phyloP scores from a whole-genome alignment of 2,113 vertebrate genomes.

The Lagopus muta region DNA sequence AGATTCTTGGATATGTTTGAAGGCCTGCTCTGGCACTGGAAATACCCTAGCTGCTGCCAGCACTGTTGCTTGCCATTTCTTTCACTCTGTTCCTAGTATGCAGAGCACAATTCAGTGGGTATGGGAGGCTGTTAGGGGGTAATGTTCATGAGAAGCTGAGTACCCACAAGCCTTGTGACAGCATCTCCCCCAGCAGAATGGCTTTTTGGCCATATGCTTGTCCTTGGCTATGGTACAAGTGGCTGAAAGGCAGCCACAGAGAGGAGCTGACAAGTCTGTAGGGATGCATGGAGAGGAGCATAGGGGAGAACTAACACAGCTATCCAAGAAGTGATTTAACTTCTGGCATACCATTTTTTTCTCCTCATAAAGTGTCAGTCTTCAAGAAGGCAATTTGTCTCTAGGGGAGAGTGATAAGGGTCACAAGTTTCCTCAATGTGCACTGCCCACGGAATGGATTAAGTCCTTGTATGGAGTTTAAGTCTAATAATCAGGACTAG shows the following conservation, averaged over 20 bases:
- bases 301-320: not conserved
- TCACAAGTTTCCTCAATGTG: not conserved
- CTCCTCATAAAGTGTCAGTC: not conserved
- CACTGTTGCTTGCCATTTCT: not conserved
- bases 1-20: not conserved
- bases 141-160: not conserved
- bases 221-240: not conserved
- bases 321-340: not conserved
- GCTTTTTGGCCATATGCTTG: not conserved
- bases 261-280: not conserved
- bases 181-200: not conserved
- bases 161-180: not conserved
- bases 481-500: rapidly evolving
- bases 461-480: not conserved
- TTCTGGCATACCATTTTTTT: not conserved
- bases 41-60: not conserved
- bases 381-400: not conserved
- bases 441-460: rapidly evolving
- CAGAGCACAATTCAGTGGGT: not conserved
- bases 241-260: not conserved
- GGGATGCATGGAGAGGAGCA: not conserved
- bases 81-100: not conserved
- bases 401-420: too few relatives aligned
- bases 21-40: not conserved
- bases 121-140: not conserved